A percentile compares a stretch with the other conserved stretches of the same genome.
These are phyloP conservation scores for Tipula lateralis DNA, from an alignment of 2,888 invertebrate genomes.

Conservation along the genomic window DNA sequence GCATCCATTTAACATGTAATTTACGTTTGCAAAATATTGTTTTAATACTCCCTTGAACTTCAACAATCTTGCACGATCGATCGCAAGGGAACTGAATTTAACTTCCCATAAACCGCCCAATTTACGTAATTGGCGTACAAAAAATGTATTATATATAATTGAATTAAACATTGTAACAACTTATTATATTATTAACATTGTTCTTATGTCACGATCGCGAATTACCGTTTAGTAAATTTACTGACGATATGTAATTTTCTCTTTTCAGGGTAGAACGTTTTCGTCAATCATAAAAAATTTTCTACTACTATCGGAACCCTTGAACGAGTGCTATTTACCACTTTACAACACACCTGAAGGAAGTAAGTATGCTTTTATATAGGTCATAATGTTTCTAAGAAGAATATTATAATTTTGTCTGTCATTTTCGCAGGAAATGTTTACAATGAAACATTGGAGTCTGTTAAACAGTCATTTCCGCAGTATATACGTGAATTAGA, in stretches of 20 bases:
- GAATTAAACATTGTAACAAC: neutral
- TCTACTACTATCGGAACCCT: conserved; percentile 55
- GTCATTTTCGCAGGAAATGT: conserved; percentile 47
- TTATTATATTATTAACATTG: neutral
- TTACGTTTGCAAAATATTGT: neutral
- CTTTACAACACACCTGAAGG: conserved; percentile 69
- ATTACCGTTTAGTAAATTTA: too few species aligned
- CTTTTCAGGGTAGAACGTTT: conserved; percentile 69
- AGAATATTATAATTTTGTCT: neutral
- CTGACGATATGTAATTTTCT: conserved; percentile 38
- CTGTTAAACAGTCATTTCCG: conserved; percentile 66
- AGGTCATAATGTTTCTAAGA: neutral
- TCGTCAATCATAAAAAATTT: conserved; percentile 67
- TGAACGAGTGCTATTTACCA: conserved; percentile 65
- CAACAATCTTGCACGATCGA: neutral
- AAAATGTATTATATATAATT: neutral
- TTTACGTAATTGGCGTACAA: neutral
- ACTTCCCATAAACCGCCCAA: neutral
- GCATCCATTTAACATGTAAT: neutral
- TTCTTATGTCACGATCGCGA: neutral
- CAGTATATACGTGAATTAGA: conserved; percentile 78
- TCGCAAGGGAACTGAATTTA: neutral
- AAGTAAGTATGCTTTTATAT: conserved; percentile 47
- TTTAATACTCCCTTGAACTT: neutral
- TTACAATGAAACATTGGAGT: conserved; percentile 69